Percentiles rank a stretch among this genome's conserved stretches.
These are phyloP conservation scores for Branchellion lobata DNA, from an alignment of 2,888 invertebrate genomes.

Conservation along the genomic window DNA sequence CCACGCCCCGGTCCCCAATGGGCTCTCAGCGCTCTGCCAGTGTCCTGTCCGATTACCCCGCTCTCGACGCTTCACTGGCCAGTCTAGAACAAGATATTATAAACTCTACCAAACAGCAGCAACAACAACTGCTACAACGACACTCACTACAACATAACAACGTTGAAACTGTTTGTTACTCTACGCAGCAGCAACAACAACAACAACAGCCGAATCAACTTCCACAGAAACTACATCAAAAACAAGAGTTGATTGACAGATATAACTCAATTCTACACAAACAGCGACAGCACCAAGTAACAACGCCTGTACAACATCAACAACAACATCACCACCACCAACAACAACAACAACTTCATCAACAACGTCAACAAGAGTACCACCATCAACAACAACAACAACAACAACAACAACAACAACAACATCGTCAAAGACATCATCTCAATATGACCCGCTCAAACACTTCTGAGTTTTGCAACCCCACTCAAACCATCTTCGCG, in stretches of 20 bases:
- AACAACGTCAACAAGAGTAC: background rate
- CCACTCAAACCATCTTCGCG: background rate
- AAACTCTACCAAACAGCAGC: background rate
- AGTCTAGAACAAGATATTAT: slow-evolving; percentile 6
- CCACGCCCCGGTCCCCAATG: slow-evolving; percentile 26
- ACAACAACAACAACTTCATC: background rate
- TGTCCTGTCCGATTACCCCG: slow-evolving; percentile 19
- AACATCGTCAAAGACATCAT: background rate
- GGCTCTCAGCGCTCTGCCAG: slow-evolving; percentile 18
- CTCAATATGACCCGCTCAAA: background rate
- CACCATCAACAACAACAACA: background rate
- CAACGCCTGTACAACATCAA: too few relatives aligned
- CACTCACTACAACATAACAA: background rate
- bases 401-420: background rate
- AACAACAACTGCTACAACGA: background rate
- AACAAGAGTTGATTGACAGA: slow-evolving; percentile 5
- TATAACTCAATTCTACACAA: background rate
- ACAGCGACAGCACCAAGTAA: slow-evolving; percentile 22
- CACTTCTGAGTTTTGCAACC: slow-evolving; percentile 9
- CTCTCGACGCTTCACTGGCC: slow-evolving; percentile 19
- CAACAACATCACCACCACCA: background rate
- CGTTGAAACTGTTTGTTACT: background rate
- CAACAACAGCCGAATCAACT: slow-evolving; percentile 11
- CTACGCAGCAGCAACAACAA: slow-evolving; percentile 5
- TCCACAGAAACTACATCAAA: background rate